These are phyloP conservation scores for Eristalinus aeneus DNA, from an alignment of 2,888 invertebrate species.

Conservation along the genomic window DNA sequence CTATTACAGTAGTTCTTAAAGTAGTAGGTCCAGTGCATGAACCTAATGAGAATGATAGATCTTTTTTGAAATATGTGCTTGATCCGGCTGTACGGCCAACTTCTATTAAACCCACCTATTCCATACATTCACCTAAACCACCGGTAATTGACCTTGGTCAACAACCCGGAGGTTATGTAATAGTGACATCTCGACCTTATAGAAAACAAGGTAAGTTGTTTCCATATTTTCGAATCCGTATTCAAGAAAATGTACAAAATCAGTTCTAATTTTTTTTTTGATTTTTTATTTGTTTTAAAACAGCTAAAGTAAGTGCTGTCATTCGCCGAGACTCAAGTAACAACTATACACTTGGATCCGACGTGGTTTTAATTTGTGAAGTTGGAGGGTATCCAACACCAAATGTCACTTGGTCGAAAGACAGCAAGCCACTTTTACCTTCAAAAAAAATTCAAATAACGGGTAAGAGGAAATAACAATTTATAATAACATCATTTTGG, in stretches of 20 bases:
- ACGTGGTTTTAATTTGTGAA: constrained; percentile 87
- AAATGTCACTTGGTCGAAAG: constrained; percentile 90
- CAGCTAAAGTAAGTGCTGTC: constrained; percentile 83
- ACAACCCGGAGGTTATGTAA: constrained; percentile 45
- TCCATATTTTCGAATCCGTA: not conserved
- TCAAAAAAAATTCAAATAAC: constrained; percentile 85
- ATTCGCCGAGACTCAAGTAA: constrained; percentile 82
- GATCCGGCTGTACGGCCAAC: constrained; percentile 81
- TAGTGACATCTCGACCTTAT: constrained; percentile 50
- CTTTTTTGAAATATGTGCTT: constrained; percentile 84
- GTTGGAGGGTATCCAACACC: constrained; percentile 90
- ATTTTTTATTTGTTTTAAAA: not conserved
- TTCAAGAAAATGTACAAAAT: no score
- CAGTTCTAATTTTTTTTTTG: not conserved
- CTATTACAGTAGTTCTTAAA: constrained; percentile 88
- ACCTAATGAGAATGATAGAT: constrained; percentile 82
- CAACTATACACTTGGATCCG: constrained; percentile 84
- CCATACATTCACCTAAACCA: constrained; percentile 80
- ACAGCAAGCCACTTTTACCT: constrained; percentile 83
- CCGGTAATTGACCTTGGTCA: constrained; percentile 73
- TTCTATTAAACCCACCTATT: constrained; percentile 78
- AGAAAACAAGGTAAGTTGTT: constrained; percentile 69
- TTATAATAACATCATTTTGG: no score
- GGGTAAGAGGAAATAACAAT: constrained; percentile 81
- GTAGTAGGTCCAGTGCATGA: constrained; percentile 87